Conservation (phyloP, 2,797 vertebrate species). For the Denticeps clupeoides region DNA sequence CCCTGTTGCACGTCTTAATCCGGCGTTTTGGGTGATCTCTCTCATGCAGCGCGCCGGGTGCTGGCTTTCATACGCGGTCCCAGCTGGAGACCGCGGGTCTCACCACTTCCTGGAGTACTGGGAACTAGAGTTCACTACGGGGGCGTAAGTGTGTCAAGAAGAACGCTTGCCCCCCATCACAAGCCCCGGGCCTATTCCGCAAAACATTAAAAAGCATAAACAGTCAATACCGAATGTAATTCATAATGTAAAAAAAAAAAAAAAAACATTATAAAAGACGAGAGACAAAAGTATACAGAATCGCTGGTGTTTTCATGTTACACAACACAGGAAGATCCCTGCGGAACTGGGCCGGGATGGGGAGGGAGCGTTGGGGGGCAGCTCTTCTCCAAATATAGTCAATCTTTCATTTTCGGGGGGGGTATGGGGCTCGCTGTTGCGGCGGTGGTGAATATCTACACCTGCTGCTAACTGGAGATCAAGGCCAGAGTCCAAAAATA, state of each 20-base stretch:
- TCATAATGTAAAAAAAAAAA: constrained; percentile 47
- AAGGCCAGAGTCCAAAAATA: no score
- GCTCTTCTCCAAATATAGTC: constrained; percentile 52
- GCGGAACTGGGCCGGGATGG: constrained; percentile 50
- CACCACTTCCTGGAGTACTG: constrained; percentile 64
- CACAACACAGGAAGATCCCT: constrained; percentile 71
- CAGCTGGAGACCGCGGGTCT: constrained; percentile 59
- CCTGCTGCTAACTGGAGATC: no score
- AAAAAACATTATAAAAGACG: constrained; percentile 36
- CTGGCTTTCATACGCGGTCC: constrained; percentile 60
- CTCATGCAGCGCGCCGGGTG: constrained; percentile 52
- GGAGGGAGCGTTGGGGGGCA: constrained; percentile 46
- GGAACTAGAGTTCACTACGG: constrained; percentile 71
- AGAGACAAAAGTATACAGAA: constrained; percentile 46
- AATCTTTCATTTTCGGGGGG: constrained; percentile 64
- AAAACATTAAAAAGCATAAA: constrained; percentile 73
- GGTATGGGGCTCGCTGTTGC: not conserved
- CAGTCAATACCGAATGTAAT: constrained; percentile 73
- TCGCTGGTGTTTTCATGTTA: constrained; percentile 64
- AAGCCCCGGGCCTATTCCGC: constrained; percentile 65
- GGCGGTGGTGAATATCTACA: no score
- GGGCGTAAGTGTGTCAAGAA: constrained; percentile 75
- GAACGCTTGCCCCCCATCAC: constrained; percentile 60
- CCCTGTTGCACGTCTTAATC: constrained; percentile 63
- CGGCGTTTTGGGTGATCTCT: constrained; percentile 67